phyloP scores from a whole-genome alignment of 2,888 invertebrate genomes.

The Plagiodera versicolora region DNA sequence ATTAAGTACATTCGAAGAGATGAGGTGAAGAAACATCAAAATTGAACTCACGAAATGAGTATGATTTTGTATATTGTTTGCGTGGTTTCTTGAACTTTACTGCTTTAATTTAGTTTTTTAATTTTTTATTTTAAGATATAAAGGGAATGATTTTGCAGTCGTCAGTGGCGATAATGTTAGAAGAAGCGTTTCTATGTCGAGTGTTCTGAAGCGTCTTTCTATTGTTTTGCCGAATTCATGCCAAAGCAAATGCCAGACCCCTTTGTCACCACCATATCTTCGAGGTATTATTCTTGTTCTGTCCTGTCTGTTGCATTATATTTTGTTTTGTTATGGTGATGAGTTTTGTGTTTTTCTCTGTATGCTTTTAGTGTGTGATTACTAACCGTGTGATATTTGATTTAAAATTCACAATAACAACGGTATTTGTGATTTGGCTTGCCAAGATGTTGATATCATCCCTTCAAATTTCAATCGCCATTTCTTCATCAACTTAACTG shows the following conservation, averaged over 20 bases:
- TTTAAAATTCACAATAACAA: too few species aligned
- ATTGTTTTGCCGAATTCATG: constrained; percentile 72
- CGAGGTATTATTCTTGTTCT: constrained; percentile 61
- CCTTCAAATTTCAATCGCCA: too few species aligned
- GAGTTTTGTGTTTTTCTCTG: too few species aligned
- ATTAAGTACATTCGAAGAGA: too few species aligned
- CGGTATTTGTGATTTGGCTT: too few species aligned
- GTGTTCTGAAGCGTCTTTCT: constrained; percentile 59
- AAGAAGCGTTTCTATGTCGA: constrained; percentile 48
- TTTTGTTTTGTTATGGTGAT: constrained; percentile 11
- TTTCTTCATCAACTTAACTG: too few species aligned
- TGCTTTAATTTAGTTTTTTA: constrained; percentile 45
- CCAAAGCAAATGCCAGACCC: constrained; percentile 70
- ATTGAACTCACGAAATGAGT: too few species aligned
- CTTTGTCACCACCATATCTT: constrained; percentile 64
- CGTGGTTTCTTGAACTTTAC: constrained; percentile 34
- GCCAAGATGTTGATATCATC: too few species aligned
- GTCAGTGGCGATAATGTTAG: constrained; percentile 48
- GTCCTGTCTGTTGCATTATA: constrained; percentile 16
- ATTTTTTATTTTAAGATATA: constrained; percentile 51
- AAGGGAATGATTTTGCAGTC: constrained; percentile 55
- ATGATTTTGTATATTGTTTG: constrained; percentile 24
- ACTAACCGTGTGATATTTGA: too few species aligned
- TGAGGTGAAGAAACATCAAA: too few species aligned
- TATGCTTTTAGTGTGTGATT: too few species aligned